Evolutionary conservation across 2,888 invertebrate species (phyloP).

Genomic region (Cheilosia urbana): DNA sequence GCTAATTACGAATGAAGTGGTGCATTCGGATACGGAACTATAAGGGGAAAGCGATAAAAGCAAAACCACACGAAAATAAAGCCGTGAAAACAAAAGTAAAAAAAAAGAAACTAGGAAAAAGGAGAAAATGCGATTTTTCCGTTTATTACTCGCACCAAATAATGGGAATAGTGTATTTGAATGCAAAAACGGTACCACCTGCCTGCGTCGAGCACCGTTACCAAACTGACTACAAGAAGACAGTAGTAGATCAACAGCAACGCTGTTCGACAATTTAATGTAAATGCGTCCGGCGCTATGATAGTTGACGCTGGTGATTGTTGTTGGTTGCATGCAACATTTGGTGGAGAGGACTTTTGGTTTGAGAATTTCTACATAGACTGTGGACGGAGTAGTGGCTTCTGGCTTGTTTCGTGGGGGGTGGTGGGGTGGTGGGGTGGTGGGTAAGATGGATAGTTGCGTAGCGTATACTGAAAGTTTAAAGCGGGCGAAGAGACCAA

Average conservation of each 20-base stretch:
- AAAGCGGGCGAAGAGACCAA: too few species aligned
- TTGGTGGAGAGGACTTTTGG: constrained; percentile 4
- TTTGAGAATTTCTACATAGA: constrained; percentile 1
- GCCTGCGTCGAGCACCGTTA: constrained; percentile 46
- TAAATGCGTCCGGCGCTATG: not conserved
- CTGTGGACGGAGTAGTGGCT: not conserved
- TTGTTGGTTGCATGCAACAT: constrained; percentile 45
- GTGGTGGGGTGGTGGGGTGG: too few species aligned
- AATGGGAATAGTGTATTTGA: constrained; percentile 12
- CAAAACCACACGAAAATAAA: constrained; percentile 21
- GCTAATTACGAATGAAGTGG: not conserved
- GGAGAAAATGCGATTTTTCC: constrained; percentile 38
- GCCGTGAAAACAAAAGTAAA: constrained; percentile 44
- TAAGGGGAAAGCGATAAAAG: constrained; percentile 13
- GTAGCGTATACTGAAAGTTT: too few species aligned
- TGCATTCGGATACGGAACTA: constrained; percentile 23
- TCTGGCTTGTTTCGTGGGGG: not conserved
- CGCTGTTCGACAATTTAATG: constrained; percentile 13
- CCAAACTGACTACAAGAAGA: constrained; percentile 56
- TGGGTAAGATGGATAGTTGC: not conserved
- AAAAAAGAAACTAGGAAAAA: constrained; percentile 41
- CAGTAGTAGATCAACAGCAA: constrained; percentile 12
- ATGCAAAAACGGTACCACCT: constrained; percentile 46
- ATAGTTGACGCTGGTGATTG: constrained; percentile 4
- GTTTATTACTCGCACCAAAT: constrained; percentile 30